These are phyloP conservation scores for Gopherus evgoodei DNA, from an alignment of 2,113 vertebrate genomes.

Conservation along the genomic window DNA sequence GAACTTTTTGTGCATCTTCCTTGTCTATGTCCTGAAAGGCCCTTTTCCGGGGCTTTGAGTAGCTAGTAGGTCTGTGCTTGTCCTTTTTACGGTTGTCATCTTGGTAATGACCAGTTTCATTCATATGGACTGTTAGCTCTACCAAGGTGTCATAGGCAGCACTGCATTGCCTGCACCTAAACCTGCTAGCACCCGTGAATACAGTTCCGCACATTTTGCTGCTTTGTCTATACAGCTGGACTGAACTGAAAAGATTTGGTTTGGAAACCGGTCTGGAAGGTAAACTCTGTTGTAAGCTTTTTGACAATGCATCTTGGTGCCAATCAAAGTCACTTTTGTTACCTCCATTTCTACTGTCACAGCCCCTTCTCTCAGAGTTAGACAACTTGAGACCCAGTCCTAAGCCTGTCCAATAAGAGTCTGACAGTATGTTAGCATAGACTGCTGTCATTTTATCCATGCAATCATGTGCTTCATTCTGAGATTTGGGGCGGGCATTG, in stretches of 20 bases:
- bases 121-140: constrained; percentile 97
- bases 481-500: constrained; percentile 79
- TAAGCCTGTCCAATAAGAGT: constrained; percentile 97
- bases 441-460: constrained; percentile 98
- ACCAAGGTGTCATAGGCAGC: constrained; percentile 97
- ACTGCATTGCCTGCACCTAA: constrained; percentile 96
- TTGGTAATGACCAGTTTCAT: constrained; percentile 96
- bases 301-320: constrained; percentile 96
- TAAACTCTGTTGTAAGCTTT: constrained; percentile 93
- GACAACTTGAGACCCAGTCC: constrained; percentile 93
- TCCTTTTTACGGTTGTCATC: constrained; percentile 96
- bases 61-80: constrained; percentile 88
- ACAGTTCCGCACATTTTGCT: constrained; percentile 90
- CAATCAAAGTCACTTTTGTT: constrained; percentile 94
- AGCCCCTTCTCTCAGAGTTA: constrained; percentile 87
- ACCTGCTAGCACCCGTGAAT: constrained; percentile 96
- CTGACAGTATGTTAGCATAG: constrained; percentile 97
- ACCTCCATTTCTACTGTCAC: constrained; percentile 91
- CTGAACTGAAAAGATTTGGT: constrained; percentile 96
- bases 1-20: constrained; percentile 96
- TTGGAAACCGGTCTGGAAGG: constrained; percentile 89
- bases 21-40: constrained; percentile 97
- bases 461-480: constrained; percentile 88
- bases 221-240: constrained; percentile 95
- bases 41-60: constrained; percentile 93